A percentile compares a stretch with the other conserved stretches of the same genome.
phyloP scores from a whole-genome alignment of 2,113 vertebrate species.

The Cololabis saira region DNA sequence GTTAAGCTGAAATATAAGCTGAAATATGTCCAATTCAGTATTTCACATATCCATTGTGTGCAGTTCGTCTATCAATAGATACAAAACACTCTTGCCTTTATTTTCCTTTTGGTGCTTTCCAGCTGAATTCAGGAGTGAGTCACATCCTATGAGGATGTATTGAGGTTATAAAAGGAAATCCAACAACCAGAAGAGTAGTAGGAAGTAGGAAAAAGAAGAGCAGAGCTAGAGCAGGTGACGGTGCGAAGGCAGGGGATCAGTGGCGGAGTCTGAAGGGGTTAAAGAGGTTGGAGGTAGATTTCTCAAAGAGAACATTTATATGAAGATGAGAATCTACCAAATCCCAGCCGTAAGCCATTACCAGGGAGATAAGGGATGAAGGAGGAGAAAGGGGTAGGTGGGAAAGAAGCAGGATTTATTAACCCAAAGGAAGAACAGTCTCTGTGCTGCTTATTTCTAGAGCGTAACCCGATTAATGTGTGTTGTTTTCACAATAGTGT shows the following conservation, averaged over 20 bases:
- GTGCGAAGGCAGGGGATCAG: constrained; percentile 14
- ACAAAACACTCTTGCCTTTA: neutral
- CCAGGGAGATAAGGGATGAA: neutral
- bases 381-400: neutral
- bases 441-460: no score
- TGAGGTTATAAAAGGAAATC: constrained; percentile 45
- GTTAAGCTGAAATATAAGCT: neutral
- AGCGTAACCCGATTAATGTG: no score
- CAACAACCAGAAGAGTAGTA: constrained; percentile 26
- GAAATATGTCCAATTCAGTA: no score
- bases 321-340: constrained; percentile 29
- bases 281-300: constrained; percentile 29
- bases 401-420: neutral
- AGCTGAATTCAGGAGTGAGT: constrained; percentile 52
- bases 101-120: constrained; percentile 8
- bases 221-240: constrained; percentile 17
- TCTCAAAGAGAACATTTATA: constrained; percentile 8
- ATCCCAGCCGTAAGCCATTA: neutral
- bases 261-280: constrained; percentile 21
- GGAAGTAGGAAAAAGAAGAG: constrained; percentile 16
- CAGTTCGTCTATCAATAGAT: no score
- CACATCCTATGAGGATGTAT: constrained; percentile 34
- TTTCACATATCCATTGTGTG: no score
- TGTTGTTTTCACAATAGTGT: neutral
- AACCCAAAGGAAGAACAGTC: neutral